Conservation (phyloP, 2,113 vertebrate genomes). For the Corythaeola cristata region DNA sequence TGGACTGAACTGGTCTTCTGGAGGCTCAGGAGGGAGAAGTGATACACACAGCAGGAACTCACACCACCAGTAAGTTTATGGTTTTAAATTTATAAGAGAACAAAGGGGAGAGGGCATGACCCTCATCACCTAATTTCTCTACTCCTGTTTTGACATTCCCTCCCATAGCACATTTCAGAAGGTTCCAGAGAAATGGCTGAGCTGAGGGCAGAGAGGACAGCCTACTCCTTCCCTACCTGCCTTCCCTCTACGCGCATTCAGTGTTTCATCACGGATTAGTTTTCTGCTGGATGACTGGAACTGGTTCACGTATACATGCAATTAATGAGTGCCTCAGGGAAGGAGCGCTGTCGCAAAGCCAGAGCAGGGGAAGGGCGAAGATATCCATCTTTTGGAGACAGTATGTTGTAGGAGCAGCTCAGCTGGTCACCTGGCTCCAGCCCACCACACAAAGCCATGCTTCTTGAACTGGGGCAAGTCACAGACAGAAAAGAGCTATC, state of each 20-base stretch:
- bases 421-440: not conserved
- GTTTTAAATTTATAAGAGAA: not conserved
- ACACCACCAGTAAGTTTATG: not conserved
- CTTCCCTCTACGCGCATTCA: not conserved
- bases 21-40: not conserved
- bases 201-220: not conserved
- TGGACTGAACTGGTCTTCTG: not conserved
- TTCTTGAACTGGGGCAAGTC: not conserved
- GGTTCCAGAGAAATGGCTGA: not conserved
- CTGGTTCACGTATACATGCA: not conserved
- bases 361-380: not conserved
- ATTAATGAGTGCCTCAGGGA: not conserved
- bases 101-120: not conserved
- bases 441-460: not conserved
- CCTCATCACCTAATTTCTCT: not conserved
- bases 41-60: not conserved
- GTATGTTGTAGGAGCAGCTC: not conserved
- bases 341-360: not conserved
- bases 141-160: not conserved
- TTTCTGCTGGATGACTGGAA: not conserved
- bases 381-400: not conserved
- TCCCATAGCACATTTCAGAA: not conserved
- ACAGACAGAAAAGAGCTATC: constrained; percentile 21
- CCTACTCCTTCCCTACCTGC: not conserved
- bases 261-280: not conserved